Evolutionary conservation across 37 sponge, comb jelly and placozoan genomes (phyloP).

Genomic region (Diacarnus erythraeanus): DNA sequence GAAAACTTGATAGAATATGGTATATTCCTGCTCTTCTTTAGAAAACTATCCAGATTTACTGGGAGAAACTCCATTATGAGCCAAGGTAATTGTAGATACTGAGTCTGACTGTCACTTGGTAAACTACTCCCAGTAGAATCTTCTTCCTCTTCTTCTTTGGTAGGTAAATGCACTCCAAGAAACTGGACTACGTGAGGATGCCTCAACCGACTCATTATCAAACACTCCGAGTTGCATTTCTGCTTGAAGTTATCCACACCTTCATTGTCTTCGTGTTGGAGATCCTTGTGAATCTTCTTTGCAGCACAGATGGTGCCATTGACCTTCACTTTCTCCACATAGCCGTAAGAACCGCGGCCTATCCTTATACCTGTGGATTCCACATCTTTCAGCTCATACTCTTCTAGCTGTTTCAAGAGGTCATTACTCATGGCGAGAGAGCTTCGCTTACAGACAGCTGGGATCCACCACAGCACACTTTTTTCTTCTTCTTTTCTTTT

Average conservation of each 20-base stretch:
- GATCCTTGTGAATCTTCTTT: slow-evolving; percentile 22
- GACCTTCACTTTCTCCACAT: slow-evolving; percentile 32
- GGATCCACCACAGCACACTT: too few species aligned
- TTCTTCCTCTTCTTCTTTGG: not conserved
- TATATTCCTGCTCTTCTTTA: slow-evolving; percentile 1
- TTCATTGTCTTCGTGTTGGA: not conserved
- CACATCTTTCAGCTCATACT: not conserved
- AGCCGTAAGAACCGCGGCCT: slow-evolving; percentile 32
- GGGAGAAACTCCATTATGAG: slow-evolving; percentile 48
- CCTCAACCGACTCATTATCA: slow-evolving; percentile 31
- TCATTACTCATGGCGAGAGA: too few species aligned
- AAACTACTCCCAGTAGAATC: not conserved
- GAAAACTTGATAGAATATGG: slow-evolving; percentile 26
- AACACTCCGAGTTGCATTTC: slow-evolving; percentile 26
- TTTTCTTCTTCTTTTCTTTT: too few species aligned
- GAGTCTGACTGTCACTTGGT: not conserved
- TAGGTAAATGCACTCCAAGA: slow-evolving; percentile 18
- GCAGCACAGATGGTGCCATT: slow-evolving; percentile 34
- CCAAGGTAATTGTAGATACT: slow-evolving; percentile 8
- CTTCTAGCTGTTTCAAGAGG: not conserved
- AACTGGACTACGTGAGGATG: slow-evolving; percentile 70
- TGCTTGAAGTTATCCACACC: slow-evolving; percentile 7
- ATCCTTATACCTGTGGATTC: not conserved
- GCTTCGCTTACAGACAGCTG: too few species aligned
- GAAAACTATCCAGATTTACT: slow-evolving; percentile 9